Conservation (phyloP, 92 coral and sea anemone species). For the Zoanthus solanderi region DNA sequence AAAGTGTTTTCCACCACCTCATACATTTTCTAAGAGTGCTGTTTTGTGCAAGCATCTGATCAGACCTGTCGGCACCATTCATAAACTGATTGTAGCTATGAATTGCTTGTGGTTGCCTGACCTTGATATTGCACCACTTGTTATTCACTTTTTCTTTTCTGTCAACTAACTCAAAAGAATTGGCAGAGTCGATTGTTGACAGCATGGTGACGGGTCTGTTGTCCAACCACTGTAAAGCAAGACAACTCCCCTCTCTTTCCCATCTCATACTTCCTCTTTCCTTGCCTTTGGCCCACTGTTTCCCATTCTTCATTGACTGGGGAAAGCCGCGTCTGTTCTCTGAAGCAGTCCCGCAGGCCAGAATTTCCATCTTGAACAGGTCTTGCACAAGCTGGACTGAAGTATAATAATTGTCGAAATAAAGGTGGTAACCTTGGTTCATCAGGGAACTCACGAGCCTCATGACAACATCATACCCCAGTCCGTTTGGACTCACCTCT, state of each 20-base stretch:
- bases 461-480: slow-evolving; percentile 81
- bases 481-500: slow-evolving; percentile 50
- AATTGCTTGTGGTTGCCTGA: slow-evolving; percentile 64
- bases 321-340: slow-evolving; percentile 64
- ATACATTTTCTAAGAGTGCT: slow-evolving; percentile 48
- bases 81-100: slow-evolving; percentile 60
- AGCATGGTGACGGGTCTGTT: slow-evolving; percentile 65
- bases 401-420: slow-evolving; percentile 66
- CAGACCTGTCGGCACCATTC: slow-evolving; percentile 60
- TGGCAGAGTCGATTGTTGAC: slow-evolving; percentile 68
- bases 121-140: slow-evolving; percentile 47
- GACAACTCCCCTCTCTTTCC: slow-evolving; percentile 51
- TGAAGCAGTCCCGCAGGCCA: slow-evolving; percentile 56
- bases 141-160: slow-evolving; percentile 54
- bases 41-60: slow-evolving; percentile 45
- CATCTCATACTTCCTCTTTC: slow-evolving; percentile 67
- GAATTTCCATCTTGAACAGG: slow-evolving; percentile 46
- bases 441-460: slow-evolving; percentile 48
- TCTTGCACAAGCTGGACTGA: slow-evolving; percentile 64
- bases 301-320: slow-evolving; percentile 50
- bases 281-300: slow-evolving; percentile 70
- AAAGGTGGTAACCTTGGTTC: slow-evolving; percentile 77
- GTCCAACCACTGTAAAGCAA: slow-evolving; percentile 72
- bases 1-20: slow-evolving; percentile 64
- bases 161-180: slow-evolving; percentile 32